A percentile compares a stretch with the other conserved stretches of the same genome.
Conservation (phyloP, 2,797 vertebrate genomes). For the Carapus acus region DNA sequence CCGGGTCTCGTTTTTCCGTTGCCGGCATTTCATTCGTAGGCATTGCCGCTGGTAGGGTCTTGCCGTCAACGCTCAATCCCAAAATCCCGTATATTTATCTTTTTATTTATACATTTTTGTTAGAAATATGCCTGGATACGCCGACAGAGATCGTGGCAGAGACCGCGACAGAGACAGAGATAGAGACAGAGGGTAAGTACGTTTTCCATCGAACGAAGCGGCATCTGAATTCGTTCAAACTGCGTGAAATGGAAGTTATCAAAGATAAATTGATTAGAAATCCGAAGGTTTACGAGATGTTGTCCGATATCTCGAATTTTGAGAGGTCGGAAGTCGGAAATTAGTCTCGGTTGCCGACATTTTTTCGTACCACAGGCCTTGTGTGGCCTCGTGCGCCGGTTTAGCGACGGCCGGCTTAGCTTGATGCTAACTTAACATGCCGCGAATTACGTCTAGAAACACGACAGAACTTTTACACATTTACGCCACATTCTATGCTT, state of each 20-base stretch:
- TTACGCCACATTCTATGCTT: too few species aligned
- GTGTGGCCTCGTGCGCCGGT: constrained; percentile 61
- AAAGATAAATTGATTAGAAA: too few species aligned
- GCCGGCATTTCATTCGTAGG: constrained; percentile 64
- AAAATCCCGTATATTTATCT: constrained; percentile 43
- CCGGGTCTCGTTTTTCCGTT: constrained; percentile 48
- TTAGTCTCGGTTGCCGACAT: constrained; percentile 22
- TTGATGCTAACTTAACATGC: neutral
- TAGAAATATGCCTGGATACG: constrained; percentile 85
- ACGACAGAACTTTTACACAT: too few species aligned
- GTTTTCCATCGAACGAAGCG: constrained; percentile 10
- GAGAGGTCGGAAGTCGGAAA: neutral
- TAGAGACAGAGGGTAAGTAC: constrained; percentile 83
- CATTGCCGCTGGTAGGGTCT: constrained; percentile 25
- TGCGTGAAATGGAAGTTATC: too few species aligned
- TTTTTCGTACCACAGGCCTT: constrained; percentile 53
- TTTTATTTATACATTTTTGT: constrained; percentile 52
- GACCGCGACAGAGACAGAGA: constrained; percentile 89
- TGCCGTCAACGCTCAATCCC: neutral
- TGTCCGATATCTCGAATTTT: neutral
- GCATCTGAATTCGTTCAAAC: constrained; percentile 29
- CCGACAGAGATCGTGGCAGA: constrained; percentile 90
- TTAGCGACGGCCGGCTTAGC: constrained; percentile 34
- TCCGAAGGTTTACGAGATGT: too few species aligned
- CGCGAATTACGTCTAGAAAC: too few species aligned